Evolutionary conservation across 2,888 invertebrate genomes (phyloP).

Genomic region (Peribatodes rhomboidaria): DNA sequence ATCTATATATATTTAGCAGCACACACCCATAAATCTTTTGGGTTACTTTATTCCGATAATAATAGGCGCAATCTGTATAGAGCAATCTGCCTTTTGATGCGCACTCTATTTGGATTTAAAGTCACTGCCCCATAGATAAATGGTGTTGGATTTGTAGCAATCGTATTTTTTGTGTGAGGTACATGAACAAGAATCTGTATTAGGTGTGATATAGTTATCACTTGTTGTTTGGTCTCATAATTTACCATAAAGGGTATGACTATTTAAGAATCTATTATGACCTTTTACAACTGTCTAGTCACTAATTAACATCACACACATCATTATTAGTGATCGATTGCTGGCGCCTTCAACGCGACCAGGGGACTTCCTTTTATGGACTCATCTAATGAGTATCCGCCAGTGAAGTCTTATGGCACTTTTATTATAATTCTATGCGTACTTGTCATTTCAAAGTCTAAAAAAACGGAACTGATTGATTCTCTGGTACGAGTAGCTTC

Average conservation of each 20-base stretch:
- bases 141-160: conserved; percentile 24
- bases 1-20: conserved; percentile 46
- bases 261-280: conserved; percentile 44
- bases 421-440: conserved; percentile 51
- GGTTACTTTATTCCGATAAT: conserved; percentile 50
- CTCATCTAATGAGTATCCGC: conserved; percentile 56
- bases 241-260: conserved; percentile 26
- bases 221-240: conserved; percentile 36
- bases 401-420: conserved; percentile 44
- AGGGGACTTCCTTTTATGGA: conserved; percentile 59
- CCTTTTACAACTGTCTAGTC: conserved; percentile 49
- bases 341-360: conserved; percentile 66
- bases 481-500: conserved; percentile 4
- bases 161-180: not conserved
- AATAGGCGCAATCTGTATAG: conserved; percentile 48
- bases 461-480: conserved; percentile 33
- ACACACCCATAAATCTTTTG: conserved; percentile 48
- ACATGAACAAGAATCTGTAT: conserved; percentile 3
- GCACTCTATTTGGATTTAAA: conserved; percentile 47
- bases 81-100: conserved; percentile 51
- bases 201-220: conserved; percentile 22
- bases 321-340: conserved; percentile 59
- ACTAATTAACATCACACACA: conserved; percentile 53
- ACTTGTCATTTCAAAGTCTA: conserved; percentile 30
- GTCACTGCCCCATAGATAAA: conserved; percentile 50